Evolutionary conservation across 1,140 invertebrate species (phyloP), one percentile per base, ranked within the genome.

Genomic region (Trichomalopsis sarcophagae): DNA sequence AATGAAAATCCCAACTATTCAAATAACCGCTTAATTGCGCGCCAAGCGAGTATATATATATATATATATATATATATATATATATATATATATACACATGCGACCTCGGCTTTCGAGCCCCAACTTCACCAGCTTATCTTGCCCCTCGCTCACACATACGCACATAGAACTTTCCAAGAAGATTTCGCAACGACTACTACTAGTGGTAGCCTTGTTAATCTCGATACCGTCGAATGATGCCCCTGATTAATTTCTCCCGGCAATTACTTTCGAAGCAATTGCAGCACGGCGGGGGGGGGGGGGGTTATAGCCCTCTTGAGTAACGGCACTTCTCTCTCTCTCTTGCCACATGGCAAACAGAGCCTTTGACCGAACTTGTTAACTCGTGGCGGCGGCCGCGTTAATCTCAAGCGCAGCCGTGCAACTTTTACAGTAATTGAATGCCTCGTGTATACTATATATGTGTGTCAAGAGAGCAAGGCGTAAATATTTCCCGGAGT

Each of bases 181-280:
- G 33, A 50, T 27, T 50, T 36, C 33, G 40, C 44, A 62, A 44
- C 40, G 17, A 62, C 6, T 21, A 62, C 21, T 7, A 62, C 13
- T 40, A 76, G 44, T 27, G 27, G 0, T 40, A n/a, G 40, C 13
- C n/a, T 81, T 47, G 23, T 73, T 73, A 81, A 55, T 73, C 69
- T 33, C 40, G 44, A 55, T 73, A 81, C 23, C 7, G 21, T 81
- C 68, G 36, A 81, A 73, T 33, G 44, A 55, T 81, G 23, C 11
- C 5, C n/a, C 6, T 33, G 33, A 71, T 81, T 81, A 73, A 76
- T 76, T 76, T 76, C n/a, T 7, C 21, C 6, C 17, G 7, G 55
- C 36, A 27, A 23, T 27, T 47, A 73, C 68, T 81, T 81, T 50
- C 11, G 33, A 44, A 23, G 11, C 14, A 71, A 44, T 47, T 36